Evolutionary conservation across 2,797 vertebrate genomes (phyloP), one percentile per base, ranked within the genome.

Genomic region (Phylloscopus collybita): DNA sequence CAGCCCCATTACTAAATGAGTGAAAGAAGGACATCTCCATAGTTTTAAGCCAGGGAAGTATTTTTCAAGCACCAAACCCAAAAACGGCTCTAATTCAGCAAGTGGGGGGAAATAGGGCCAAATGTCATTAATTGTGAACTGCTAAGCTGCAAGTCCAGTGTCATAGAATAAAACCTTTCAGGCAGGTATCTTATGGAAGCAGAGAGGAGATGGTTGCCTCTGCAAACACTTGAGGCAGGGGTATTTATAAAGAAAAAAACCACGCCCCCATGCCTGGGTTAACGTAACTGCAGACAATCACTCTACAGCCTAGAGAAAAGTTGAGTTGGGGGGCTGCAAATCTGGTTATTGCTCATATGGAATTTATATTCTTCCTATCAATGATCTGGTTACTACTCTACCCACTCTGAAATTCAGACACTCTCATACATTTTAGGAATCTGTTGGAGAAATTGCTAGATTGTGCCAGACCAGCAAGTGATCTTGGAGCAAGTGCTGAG

Each of bases 301-400:
- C 32, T 57, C 22, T 36, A 23, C 7, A 73, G 32, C 27, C 42
- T 25, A 20, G 26, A 60, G 57, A 26, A 62, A 26, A 49, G 10
- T 1, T 64, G 38, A 72, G 26, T 1, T 66, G 26, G 13, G 0
- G 0, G 9, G 23, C 18, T 57, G 32, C 26, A 83, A 42, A 60
- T 56, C 44, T 83, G 38, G n/a, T 40, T 74, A 30, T 50, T 36
- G 59, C 27, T 83, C 34, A 18, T 25, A 61, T 11, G 15, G 45
- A 83, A 42, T 27, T 67, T 27, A 36, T 10, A 34, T 21, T n/a
- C 17, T 53, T 15, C n/a, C 75, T 82, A 27, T 26, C 20, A 42
- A 26, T 84, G 38, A 49, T 29, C 27, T 51, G 32, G 20, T 64
- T 64, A 32, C 14, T 45, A 13, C 13, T 74, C 38, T 42, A 15